phyloP scores from a whole-genome alignment of 2,888 invertebrate species.

The Alloplasta piceator region DNA sequence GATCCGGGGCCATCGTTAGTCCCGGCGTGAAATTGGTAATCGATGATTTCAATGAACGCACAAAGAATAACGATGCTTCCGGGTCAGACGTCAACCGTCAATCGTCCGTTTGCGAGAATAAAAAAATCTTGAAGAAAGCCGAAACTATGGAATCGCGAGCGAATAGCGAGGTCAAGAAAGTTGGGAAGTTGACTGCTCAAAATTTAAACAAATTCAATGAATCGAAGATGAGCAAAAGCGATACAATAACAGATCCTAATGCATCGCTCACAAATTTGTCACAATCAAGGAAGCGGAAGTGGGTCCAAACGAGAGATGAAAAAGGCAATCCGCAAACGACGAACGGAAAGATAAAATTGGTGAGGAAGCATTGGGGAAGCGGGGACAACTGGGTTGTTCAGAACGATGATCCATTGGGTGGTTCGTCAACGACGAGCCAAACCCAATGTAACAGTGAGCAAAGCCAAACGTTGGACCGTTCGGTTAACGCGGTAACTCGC shows the following conservation, averaged over 20 bases:
- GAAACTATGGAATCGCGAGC: too few relatives aligned
- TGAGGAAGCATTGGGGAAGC: conserved; percentile 25
- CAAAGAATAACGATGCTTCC: too few relatives aligned
- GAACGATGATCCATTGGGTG: not conserved
- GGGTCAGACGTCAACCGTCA: too few relatives aligned
- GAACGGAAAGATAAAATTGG: conserved; percentile 22
- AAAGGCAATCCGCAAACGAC: not conserved
- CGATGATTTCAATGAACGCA: too few relatives aligned
- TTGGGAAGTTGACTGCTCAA: conserved; percentile 27
- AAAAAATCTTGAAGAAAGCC: too few relatives aligned
- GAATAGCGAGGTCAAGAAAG: not conserved
- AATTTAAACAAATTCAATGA: conserved; percentile 42
- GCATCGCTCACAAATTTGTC: not conserved
- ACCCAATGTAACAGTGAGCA: not conserved
- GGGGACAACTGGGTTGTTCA: conserved; percentile 10
- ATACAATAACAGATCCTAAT: not conserved
- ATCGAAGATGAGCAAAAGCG: not conserved
- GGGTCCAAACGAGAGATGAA: not conserved
- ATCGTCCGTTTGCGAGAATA: too few relatives aligned
- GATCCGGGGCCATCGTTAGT: too few relatives aligned
- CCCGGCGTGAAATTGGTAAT: too few relatives aligned
- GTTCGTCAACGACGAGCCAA: not conserved
- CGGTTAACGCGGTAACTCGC: not conserved
- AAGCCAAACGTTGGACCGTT: not conserved
- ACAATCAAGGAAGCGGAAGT: conserved; percentile 29